Percentiles rank a stretch among this genome's conserved stretches.
Conservation (phyloP, 1,140 invertebrate species). For the Batillaria attramentaria region DNA sequence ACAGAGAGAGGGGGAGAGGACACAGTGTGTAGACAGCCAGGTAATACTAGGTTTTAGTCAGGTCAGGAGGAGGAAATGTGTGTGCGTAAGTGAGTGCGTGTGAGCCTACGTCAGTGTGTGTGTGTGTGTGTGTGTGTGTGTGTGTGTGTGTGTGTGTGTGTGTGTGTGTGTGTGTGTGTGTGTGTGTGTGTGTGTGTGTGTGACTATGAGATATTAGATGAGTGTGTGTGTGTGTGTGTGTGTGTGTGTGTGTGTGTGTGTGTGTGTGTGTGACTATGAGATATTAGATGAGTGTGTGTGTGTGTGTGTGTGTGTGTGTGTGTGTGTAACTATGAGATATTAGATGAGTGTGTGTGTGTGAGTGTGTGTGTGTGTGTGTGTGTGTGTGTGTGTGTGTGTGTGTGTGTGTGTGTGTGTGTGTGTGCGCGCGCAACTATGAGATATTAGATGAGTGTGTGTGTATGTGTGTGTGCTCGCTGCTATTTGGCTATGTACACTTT, state of each 20-base stretch:
- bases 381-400: conserved; percentile 5
- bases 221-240: not conserved
- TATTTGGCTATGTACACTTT: not conserved
- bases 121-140: conserved; percentile 2
- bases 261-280: not conserved
- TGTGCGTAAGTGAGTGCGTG: not conserved
- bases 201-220: not conserved
- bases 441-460: not conserved
- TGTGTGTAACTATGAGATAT: not conserved
- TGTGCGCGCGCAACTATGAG: not conserved
- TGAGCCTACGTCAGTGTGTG: not conserved
- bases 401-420: not conserved
- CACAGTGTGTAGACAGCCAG: no score
- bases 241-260: not conserved
- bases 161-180: not conserved
- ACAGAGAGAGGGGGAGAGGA: no score
- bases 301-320: not conserved
- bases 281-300: not conserved
- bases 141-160: conserved; percentile 4
- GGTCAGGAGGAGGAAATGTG: no score
- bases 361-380: not conserved
- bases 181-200: not conserved
- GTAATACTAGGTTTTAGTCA: no score
- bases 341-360: not conserved
- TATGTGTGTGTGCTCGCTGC: not conserved